Evolutionary conservation across 2,888 invertebrate species (phyloP), one percentile per base, ranked within the genome.

Genomic region (Nephrotoma appendiculata): DNA sequence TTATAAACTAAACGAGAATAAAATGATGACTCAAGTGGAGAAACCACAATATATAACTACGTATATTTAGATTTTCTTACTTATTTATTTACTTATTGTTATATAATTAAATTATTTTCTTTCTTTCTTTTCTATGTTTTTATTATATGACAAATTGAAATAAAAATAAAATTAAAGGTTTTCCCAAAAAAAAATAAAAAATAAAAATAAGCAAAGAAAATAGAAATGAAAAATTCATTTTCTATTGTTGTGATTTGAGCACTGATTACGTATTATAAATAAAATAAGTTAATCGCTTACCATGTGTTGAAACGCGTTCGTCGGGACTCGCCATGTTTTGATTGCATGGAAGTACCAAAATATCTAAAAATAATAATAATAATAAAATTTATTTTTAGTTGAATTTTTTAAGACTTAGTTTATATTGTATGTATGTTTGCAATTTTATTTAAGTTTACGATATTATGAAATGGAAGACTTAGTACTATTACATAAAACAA

Each of bases 321-420:
- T 85, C 85, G 43, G 85, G 85, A 44, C 85, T 85, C 85, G 85
- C 85, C 85, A 85, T 85, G 44, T 44, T 44, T 44, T 44, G 85
- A 85, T 85, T 19, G 44, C 85, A 85, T 85, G 85, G 43, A 44
- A 44, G 71, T 71, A 71, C 41, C 85, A 19, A 85, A 85, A 44
- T 15, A 85, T 43, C 85, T 44, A 44, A 85, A 85, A 85, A 43
- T 85, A 85, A 85, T 43, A 42, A 41, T 12, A 85, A 42, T n/a
- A 43, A 85, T 44, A 19, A 11, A 41, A 42, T 85, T 85, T 85
- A 85, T 85, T 42, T 43, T 42, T 85, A 19, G 11, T 12, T 85
- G 15, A 57, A 48, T 5, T 57, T 57, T 31, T 31, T 31, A 31
- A 71, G 71, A 31, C 31, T 31, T 71, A 11, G 9, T 71, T 7